Percentiles rank a stretch among this genome's conserved stretches.
Evolutionary conservation across 2,797 vertebrate genomes (phyloP).

Genomic region (Phaenicophaeus curvirostris): DNA sequence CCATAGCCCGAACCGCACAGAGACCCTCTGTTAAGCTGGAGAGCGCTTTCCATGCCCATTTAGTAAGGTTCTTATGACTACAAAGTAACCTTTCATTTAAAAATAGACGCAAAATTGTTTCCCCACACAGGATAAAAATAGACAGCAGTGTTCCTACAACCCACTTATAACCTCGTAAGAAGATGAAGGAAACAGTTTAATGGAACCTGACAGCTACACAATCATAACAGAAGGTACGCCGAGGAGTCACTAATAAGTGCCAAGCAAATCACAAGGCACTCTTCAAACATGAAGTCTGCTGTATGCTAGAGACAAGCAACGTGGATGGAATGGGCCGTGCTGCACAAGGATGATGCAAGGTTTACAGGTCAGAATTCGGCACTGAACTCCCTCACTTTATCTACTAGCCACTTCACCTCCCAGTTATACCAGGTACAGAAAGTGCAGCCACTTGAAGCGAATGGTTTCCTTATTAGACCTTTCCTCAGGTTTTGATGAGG

Average conservation of each 20-base stretch:
- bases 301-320: neutral
- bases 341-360: neutral
- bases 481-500: neutral
- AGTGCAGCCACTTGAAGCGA: neutral
- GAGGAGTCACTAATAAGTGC: slow-evolving; percentile 12
- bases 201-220: slow-evolving; percentile 12
- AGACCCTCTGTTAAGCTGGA: neutral
- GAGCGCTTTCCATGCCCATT: neutral
- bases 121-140: slow-evolving; percentile 39
- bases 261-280: slow-evolving; percentile 39
- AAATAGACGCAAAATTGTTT: slow-evolving; percentile 30
- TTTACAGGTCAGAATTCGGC: neutral
- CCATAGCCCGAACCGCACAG: neutral
- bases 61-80: slow-evolving; percentile 20
- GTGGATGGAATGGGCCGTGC: neutral
- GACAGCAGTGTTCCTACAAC: neutral
- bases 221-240: slow-evolving; percentile 26
- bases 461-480: neutral
- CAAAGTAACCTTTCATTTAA: slow-evolving; percentile 44
- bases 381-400: neutral
- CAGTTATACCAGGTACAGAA: neutral
- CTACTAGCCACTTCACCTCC: neutral
- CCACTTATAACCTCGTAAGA: neutral
- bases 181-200: slow-evolving; percentile 23
- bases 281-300: neutral